phyloP scores from a whole-genome alignment of 2,797 vertebrate species.

The Chelmon rostratus region DNA sequence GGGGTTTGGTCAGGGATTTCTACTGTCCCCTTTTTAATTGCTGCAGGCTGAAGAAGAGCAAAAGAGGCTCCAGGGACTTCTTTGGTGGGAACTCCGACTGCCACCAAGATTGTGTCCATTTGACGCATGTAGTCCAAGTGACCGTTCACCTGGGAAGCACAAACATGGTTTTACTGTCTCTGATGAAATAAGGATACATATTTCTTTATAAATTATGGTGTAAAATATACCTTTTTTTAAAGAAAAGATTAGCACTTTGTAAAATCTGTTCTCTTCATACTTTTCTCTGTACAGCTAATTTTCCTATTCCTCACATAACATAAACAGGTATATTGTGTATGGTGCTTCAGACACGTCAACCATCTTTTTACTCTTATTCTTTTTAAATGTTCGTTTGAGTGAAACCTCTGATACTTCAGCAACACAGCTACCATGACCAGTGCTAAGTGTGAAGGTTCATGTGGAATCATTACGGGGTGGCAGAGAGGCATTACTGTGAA shows the following conservation, averaged over 20 bases:
- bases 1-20: conserved; percentile 38
- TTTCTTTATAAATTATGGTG: conserved; percentile 23
- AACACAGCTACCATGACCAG: conserved; percentile 3
- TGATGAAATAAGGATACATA: not conserved
- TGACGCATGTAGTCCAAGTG: conserved; percentile 98
- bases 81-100: conserved; percentile 92
- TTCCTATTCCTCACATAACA: conserved; percentile 12
- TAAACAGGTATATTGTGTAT: conserved; percentile 23
- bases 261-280: not conserved
- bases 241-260: not conserved
- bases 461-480: conserved; percentile 17
- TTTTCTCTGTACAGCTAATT: not conserved
- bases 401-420: conserved; percentile 24
- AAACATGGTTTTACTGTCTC: conserved; percentile 25
- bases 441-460: not conserved
- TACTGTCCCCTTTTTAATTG: conserved; percentile 31
- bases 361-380: conserved; percentile 26
- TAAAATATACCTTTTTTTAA: not conserved
- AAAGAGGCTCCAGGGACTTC: conserved; percentile 76
- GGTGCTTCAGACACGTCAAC: conserved; percentile 40
- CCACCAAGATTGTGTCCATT: conserved; percentile 94
- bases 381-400: conserved; percentile 22
- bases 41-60: conserved; percentile 52
- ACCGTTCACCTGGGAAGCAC: conserved; percentile 90
- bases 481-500: conserved; percentile 46